phyloP scores from a whole-genome alignment of 1,140 invertebrate species.

The Magallana gigas region DNA sequence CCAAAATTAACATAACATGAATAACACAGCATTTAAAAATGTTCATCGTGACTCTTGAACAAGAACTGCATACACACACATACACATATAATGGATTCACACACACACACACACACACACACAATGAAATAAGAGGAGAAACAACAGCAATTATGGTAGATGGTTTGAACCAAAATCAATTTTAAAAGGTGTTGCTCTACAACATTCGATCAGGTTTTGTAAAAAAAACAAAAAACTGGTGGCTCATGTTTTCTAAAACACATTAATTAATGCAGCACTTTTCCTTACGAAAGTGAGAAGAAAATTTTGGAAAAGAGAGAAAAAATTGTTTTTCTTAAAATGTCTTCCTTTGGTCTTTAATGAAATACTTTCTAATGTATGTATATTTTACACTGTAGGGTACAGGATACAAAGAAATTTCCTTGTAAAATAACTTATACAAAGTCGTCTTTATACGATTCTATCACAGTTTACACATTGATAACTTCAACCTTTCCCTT shows the following conservation, averaged over 20 bases:
- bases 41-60: not conserved
- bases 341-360: not conserved
- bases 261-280: not conserved
- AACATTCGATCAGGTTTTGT: constrained; percentile 13
- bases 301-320: not conserved
- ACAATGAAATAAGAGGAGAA: not conserved
- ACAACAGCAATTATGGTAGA: not conserved
- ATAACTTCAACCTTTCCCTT: not conserved
- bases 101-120: not conserved
- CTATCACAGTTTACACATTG: not conserved
- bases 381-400: not conserved
- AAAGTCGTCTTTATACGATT: not conserved
- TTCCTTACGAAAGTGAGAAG: not conserved
- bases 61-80: constrained; percentile 8
- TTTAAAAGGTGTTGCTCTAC: not conserved
- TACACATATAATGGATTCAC: too few species aligned
- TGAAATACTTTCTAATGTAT: not conserved
- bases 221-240: not conserved
- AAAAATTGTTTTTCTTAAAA: not conserved
- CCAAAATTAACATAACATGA: constrained; percentile 31
- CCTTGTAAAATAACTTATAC: not conserved
- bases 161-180: constrained; percentile 1
- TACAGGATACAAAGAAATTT: not conserved
- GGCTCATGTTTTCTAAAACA: not conserved
- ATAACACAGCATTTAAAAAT: constrained; percentile 26